These are phyloP conservation scores for Mycteria americana DNA, from an alignment of 2,797 vertebrate genomes.

Conservation along the genomic window DNA sequence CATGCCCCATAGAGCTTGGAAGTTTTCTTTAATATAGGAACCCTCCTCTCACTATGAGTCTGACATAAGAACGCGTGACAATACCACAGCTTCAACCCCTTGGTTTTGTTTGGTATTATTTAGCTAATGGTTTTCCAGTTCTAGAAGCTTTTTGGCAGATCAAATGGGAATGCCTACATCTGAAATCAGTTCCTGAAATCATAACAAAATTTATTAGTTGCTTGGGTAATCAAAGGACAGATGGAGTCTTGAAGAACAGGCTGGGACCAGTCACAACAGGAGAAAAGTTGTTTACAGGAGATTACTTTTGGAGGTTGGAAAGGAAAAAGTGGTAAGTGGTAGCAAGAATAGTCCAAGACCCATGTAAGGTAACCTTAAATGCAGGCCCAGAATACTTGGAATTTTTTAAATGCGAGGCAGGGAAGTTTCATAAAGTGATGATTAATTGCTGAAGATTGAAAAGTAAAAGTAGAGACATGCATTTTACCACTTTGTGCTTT, in stretches of 20 bases:
- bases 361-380: not conserved
- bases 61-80: fast-evolving
- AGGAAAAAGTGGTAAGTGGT: not conserved
- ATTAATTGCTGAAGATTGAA: not conserved
- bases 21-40: not conserved
- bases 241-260: not conserved
- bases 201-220: not conserved
- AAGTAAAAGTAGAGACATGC: not conserved
- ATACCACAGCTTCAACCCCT: not conserved
- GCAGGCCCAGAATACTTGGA: not conserved
- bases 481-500: not conserved
- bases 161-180: not conserved
- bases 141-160: not conserved
- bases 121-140: not conserved
- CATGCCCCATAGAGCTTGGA: not conserved
- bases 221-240: not conserved
- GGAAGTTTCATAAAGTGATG: not conserved
- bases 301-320: not conserved
- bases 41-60: not conserved
- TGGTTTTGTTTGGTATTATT: not conserved
- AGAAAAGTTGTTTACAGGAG: not conserved
- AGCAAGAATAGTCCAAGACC: not conserved
- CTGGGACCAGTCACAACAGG: not conserved
- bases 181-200: not conserved
- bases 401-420: not conserved